Evolutionary conservation across 1,140 invertebrate genomes (phyloP).

Genomic region (Hypothenemus hampei): DNA sequence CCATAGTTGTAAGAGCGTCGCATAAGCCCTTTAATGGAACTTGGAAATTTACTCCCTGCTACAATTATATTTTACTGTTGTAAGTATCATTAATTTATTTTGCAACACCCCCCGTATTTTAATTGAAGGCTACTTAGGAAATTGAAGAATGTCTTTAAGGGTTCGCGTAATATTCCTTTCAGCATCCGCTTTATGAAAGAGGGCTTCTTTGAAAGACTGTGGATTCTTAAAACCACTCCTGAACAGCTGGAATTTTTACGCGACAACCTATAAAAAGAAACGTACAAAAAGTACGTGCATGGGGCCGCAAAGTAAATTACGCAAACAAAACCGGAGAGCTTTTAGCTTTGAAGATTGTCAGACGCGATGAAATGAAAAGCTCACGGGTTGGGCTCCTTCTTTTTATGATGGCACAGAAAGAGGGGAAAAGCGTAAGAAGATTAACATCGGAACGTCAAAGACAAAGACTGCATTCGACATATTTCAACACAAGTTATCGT

Average conservation of each 20-base stretch:
- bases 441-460: slow-evolving; percentile 22
- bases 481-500: no score
- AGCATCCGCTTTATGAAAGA: neutral
- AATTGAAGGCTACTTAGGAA: no score
- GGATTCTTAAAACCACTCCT: slow-evolving; percentile 8
- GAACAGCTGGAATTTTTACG: slow-evolving; percentile 18
- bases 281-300: slow-evolving; percentile 16
- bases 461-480: no score
- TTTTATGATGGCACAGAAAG: slow-evolving; percentile 19
- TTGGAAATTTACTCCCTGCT: no score
- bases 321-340: slow-evolving; percentile 24
- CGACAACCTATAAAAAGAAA: slow-evolving; percentile 20
- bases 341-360: slow-evolving; percentile 26
- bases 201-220: neutral
- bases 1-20: no score
- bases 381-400: slow-evolving; percentile 4
- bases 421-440: slow-evolving; percentile 10
- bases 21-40: no score
- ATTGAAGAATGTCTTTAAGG: no score
- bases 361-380: slow-evolving; percentile 24
- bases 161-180: slow-evolving; percentile 1
- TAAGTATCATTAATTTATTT: no score
- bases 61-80: no score
- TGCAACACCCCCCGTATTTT: no score
- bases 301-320: slow-evolving; percentile 21